Percentiles rank a stretch among this genome's conserved stretches.
Conservation (phyloP, 2,888 invertebrate genomes). For the Liposcelis brunnea region DNA sequence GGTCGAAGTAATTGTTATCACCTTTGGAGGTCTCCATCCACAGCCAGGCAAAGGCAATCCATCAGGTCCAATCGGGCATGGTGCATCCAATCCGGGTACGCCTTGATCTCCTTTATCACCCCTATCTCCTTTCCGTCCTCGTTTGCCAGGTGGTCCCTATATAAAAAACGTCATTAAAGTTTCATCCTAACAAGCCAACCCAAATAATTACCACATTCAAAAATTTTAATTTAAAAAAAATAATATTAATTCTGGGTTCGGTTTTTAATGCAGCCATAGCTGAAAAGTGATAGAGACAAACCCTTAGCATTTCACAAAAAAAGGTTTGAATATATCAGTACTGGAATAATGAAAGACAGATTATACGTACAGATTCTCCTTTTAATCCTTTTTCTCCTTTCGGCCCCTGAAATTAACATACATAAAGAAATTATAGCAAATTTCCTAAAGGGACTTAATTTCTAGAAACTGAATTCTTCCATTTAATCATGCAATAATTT, state of each 20-base stretch:
- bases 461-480: too few species aligned
- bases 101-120: slow-evolving; percentile 93
- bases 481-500: slow-evolving; percentile 1
- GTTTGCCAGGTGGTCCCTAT: slow-evolving; percentile 74
- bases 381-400: slow-evolving; percentile 80
- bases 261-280: not conserved
- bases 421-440: too few species aligned
- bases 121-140: slow-evolving; percentile 81
- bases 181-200: too few species aligned
- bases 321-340: too few species aligned
- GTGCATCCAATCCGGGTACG: slow-evolving; percentile 92
- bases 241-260: not conserved
- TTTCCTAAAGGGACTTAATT: too few species aligned
- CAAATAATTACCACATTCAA: too few species aligned
- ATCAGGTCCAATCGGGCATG: slow-evolving; percentile 93
- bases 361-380: slow-evolving; percentile 59
- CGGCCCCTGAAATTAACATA: slow-evolving; percentile 48
- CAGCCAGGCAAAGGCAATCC: slow-evolving; percentile 92
- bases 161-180: too few species aligned
- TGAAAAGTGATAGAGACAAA: not conserved
- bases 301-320: not conserved
- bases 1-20: slow-evolving; percentile 26
- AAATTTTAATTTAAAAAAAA: not conserved
- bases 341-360: slow-evolving; percentile 1
- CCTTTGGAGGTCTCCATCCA: slow-evolving; percentile 81